Evolutionary conservation across 2,113 vertebrate species (phyloP), one percentile per base, ranked within the genome.

Genomic region (Meleagris gallopavo): DNA sequence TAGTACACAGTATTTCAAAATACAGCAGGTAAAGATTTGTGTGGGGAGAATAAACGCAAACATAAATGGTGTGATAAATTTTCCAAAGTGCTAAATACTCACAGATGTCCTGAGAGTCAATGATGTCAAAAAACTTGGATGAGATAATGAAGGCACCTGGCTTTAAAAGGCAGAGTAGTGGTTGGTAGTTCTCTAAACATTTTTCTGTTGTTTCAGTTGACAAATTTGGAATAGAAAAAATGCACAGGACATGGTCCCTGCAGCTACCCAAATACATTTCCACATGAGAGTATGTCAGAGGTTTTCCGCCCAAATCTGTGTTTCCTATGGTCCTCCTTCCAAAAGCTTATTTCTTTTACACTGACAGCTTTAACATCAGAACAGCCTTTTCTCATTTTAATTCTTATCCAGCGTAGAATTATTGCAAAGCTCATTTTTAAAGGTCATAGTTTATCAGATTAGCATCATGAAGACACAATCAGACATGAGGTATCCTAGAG

Each of bases 381-480:
- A 65, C 8, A 36, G 18, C 2, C 6, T 85, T 81, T 94, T 66
- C 77, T 76, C 50, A 87, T 92, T 82, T 54, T 84, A 76, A 83
- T 84, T 87, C 77, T 89, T 65, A 66, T 36, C 30, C 36, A 48
- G 10, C 25, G 30, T 61, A 38, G 69, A 85, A 91, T 66, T 32
- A 83, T 7, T 62, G 48, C 36, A 86, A 79, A 83, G 8, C 6
- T 83, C 21, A 73, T 74, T 95, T 79, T 90, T 90, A 93, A 91
- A 89, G 64, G 85, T 77, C 60, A 30, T 34, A 14, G 38, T 89
- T 95, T 89, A 82, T 92, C 83, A 84, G 43, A 89, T 89, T 62
- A 73, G 40, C 36, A 36, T 66, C 54, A 62, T 45, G 54, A 21
- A 36, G 71, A 82, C 36, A 48, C 20, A 54, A 48, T 60, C 61